Base-by-base conservation (phyloP, 35 echinoderm and acorn worm genomes). In the Strongylocentrotus purpuratus region DNA sequence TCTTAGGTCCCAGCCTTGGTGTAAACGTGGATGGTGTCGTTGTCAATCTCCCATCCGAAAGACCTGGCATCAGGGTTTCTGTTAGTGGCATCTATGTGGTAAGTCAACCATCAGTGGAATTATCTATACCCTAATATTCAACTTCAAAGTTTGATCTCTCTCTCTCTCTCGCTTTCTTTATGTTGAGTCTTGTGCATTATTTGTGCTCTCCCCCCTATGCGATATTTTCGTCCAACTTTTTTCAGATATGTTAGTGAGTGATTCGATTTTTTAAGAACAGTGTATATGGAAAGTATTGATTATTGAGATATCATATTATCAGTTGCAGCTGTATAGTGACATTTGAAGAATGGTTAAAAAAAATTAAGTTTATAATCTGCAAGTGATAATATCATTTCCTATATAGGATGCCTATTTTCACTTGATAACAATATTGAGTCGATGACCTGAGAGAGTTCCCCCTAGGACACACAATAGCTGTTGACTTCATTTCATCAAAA, bases 41-140 rank as follows among this genome's bases (percentile, higher is more conserved):
- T 31, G 97, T 96, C 31, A 91, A 33, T 14, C 96, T 95, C 14
- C 98, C 98, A 47, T 94, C 94, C 25, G 85, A 91, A 86, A 95
- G 87, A 55, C 46, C 41, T 46, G 98, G 95, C 45, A 45, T 92
- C 15, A 95, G 60, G 47, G 88, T 99, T 18, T 96, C 95, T 25
- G 33, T 96, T 15, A 94, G 88, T 94, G 98, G 98, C 5, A 95
- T 96, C 6, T 99, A 99, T 96, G 96, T 99, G 95, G 98, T 97
- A 94, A 95, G 96, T 87, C 61, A 92, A 5, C 65, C 20, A 78
- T 0, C 65, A n/a, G 7, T n/a, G 22, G 20, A 78, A 4, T 8
- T n/a, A 25, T 70, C 7, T n/a, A n/a, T 71, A 25, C 22, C 7
- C 65, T 78, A 1, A 28, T n/a, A n/a, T 28, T 78, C 20, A 0